Conservation (phyloP, 2,888 invertebrate species). For the Bimastos eiseni region DNA sequence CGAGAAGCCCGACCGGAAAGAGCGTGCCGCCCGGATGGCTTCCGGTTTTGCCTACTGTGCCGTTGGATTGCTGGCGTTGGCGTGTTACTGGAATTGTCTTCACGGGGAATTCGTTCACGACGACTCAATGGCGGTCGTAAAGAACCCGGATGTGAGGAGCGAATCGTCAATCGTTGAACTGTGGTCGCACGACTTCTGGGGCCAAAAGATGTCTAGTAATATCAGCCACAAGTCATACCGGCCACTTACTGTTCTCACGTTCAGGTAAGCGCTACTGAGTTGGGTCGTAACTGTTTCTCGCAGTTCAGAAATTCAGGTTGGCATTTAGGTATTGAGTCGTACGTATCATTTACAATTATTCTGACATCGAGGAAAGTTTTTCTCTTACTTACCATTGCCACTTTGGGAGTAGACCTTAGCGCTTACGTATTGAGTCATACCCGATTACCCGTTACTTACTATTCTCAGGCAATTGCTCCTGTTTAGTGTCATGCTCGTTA, state of each 20-base stretch:
- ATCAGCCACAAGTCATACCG: constrained; percentile 85
- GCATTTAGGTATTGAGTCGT: no score
- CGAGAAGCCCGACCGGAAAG: background rate
- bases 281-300: no score
- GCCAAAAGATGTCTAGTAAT: constrained; percentile 80
- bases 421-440: no score
- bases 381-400: no score
- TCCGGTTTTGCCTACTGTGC: background rate
- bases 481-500: no score
- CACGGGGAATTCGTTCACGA: constrained; percentile 79
- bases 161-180: constrained; percentile 51
- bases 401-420: no score
- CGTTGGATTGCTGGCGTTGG: constrained; percentile 21
- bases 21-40: background rate
- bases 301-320: no score
- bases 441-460: no score
- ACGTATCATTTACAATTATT: no score
- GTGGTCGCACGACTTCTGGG: constrained; percentile 76
- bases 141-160: constrained; percentile 79
- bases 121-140: constrained; percentile 80
- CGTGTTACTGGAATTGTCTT: constrained; percentile 35
- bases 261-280: constrained; percentile 72
- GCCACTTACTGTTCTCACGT: constrained; percentile 79
- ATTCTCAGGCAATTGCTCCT: no score
- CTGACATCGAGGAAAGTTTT: no score